Evolutionary conservation across 2,113 vertebrate species (phyloP).

Genomic region (Piprites chloris): DNA sequence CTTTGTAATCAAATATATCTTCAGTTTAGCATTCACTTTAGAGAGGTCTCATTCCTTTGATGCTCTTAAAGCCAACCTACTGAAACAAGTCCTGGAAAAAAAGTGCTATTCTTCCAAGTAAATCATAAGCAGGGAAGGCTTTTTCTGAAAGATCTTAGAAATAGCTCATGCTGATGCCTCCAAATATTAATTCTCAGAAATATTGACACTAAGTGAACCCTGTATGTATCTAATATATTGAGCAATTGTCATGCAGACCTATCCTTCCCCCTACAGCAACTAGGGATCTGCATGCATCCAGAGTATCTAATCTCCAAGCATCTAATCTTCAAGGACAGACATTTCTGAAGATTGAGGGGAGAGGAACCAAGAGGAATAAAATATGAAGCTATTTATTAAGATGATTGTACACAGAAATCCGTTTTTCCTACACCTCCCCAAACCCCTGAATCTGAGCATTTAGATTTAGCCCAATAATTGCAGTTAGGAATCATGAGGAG

Average conservation of each 20-base stretch:
- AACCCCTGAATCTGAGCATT: background rate
- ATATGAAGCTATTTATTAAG: background rate
- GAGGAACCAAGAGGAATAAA: background rate
- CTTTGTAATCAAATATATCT: conserved; percentile 58
- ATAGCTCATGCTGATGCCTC: background rate
- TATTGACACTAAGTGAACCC: background rate
- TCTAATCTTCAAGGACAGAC: background rate
- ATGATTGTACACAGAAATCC: background rate
- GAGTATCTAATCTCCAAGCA: background rate
- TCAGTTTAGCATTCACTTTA: conserved; percentile 36
- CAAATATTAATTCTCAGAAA: background rate
- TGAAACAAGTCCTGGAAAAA: conserved; percentile 26
- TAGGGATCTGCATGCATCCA: background rate
- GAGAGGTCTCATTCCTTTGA: conserved; percentile 29
- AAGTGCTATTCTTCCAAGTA: background rate
- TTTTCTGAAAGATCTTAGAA: conserved; percentile 15
- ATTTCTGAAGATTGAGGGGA: background rate
- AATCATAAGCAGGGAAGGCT: background rate
- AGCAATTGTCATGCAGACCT: background rate
- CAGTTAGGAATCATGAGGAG: background rate
- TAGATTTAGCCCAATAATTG: background rate
- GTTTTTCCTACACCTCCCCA: background rate
- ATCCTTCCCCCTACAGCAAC: background rate
- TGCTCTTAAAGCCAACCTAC: conserved; percentile 46
- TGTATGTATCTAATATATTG: background rate